Evolutionary conservation across 2,113 vertebrate species (phyloP).

Genomic region (Pheucticus melanocephalus): DNA sequence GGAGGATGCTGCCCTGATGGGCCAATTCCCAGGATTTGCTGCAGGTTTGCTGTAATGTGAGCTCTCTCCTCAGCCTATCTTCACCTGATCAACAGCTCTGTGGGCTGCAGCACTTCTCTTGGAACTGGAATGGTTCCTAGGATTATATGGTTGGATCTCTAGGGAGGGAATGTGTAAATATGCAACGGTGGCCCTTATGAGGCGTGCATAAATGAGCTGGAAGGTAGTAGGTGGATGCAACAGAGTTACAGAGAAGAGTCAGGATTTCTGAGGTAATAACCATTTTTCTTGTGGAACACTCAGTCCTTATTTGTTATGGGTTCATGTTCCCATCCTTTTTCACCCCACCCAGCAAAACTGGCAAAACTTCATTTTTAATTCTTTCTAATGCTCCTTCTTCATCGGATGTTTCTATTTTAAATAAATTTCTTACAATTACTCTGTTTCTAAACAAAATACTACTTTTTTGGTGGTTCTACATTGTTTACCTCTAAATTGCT

Average conservation of each 20-base stretch:
- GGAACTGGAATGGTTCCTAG: background rate
- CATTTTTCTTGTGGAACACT: background rate
- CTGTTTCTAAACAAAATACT: background rate
- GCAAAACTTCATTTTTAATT: background rate
- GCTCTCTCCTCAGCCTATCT: background rate
- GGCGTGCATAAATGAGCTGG: background rate
- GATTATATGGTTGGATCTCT: background rate
- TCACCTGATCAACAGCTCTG: background rate
- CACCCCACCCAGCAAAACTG: background rate
- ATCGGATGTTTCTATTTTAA: background rate
- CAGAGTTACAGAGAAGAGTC: background rate
- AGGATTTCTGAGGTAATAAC: background rate
- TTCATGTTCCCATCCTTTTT: background rate
- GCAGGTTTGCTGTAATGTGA: background rate
- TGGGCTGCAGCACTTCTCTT: background rate
- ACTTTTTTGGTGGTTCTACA: background rate
- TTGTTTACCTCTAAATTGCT: background rate
- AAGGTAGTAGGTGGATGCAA: background rate
- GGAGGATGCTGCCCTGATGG: background rate
- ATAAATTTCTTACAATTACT: background rate
- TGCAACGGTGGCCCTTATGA: background rate
- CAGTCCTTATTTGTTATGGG: background rate
- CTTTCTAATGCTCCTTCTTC: background rate
- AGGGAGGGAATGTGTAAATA: background rate
- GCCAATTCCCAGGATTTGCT: background rate